Evolutionary conservation across 2,888 invertebrate species (phyloP).

Genomic region (Mantis religiosa): DNA sequence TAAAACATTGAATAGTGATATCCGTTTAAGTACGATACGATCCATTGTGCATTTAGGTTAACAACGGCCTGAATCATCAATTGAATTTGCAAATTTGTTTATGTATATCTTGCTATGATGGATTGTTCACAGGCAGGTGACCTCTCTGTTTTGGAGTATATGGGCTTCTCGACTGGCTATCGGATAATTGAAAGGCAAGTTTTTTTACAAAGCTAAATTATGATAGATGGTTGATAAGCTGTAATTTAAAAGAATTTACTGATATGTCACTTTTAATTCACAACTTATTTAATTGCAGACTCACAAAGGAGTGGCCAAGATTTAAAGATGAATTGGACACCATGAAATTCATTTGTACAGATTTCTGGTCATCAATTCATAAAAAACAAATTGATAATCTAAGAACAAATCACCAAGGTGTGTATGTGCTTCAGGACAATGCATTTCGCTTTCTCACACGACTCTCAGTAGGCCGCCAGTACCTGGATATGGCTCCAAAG

Average conservation of each 20-base stretch:
- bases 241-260: too few relatives aligned
- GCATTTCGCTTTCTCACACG: slow-evolving; percentile 85
- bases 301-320: slow-evolving; percentile 86
- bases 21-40: too few relatives aligned
- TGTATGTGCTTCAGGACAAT: slow-evolving; percentile 96
- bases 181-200: slow-evolving; percentile 70
- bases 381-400: slow-evolving; percentile 98
- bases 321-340: slow-evolving; percentile 97
- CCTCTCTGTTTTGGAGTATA: slow-evolving; percentile 73
- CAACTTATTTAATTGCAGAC: slow-evolving; percentile 41
- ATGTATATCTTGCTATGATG: neutral
- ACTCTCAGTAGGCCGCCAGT: slow-evolving; percentile 85
- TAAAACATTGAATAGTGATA: too few relatives aligned
- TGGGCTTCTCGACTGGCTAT: slow-evolving; percentile 80
- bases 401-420: slow-evolving; percentile 95
- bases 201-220: neutral
- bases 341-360: slow-evolving; percentile 98
- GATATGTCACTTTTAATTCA: too few relatives aligned
- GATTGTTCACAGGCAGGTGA: slow-evolving; percentile 49
- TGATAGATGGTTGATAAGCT: too few relatives aligned
- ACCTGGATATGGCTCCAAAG: slow-evolving; percentile 84
- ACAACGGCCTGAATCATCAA: too few relatives aligned
- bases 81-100: too few relatives aligned
- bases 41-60: neutral
- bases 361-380: slow-evolving; percentile 96